Conservation (phyloP, 2,113 vertebrate genomes). For the Mastomys coucha region DNA sequence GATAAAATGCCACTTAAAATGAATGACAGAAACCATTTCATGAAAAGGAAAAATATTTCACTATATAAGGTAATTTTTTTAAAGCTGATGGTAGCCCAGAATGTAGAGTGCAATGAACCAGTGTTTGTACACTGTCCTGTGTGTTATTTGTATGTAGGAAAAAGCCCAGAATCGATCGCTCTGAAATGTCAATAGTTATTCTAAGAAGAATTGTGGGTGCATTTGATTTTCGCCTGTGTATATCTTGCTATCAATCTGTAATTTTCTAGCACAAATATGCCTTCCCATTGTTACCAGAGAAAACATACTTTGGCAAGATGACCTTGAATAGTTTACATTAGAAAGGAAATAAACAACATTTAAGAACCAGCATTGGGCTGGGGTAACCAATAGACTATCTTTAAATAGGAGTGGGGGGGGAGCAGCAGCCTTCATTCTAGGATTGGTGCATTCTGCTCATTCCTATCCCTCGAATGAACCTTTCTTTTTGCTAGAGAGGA, state of each 20-base stretch:
- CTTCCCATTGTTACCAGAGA: constrained; percentile 36
- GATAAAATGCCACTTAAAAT: constrained; percentile 43
- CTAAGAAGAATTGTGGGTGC: not conserved
- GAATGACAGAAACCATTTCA: constrained; percentile 15
- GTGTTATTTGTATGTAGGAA: constrained; percentile 30
- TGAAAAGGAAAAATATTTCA: constrained; percentile 42
- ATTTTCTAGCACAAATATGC: not conserved
- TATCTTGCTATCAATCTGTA: not conserved
- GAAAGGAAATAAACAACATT: constrained; percentile 31
- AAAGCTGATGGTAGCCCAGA: not conserved
- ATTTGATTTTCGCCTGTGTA: constrained; percentile 52
- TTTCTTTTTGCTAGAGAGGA: not conserved
- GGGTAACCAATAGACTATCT: not conserved
- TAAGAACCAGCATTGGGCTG: not conserved
- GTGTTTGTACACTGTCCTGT: not conserved
- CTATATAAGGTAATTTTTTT: not conserved
- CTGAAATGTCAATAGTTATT: constrained; percentile 21
- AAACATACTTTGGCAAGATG: constrained; percentile 21
- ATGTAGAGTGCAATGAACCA: not conserved
- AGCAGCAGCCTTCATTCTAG: not conserved
- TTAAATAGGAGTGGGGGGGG: not conserved
- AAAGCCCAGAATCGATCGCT: not conserved
- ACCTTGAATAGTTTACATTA: constrained; percentile 45
- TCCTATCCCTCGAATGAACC: too few species aligned
- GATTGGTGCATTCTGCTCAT: not conserved